phyloP scores from a whole-genome alignment of 30 jellyfish, hydroid and myxozoan genomes.

The Aurelia aurita region DNA sequence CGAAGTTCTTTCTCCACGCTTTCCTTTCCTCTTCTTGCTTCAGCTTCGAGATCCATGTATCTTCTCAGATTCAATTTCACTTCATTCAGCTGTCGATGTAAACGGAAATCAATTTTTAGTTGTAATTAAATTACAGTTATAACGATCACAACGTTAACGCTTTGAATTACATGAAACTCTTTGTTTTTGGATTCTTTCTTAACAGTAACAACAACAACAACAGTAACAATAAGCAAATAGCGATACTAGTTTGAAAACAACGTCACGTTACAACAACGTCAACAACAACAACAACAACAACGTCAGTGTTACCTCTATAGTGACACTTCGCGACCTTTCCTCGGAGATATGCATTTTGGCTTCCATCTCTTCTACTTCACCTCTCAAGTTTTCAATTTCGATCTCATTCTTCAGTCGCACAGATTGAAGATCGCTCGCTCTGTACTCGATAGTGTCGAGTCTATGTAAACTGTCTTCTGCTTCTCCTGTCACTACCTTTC shows the following conservation, averaged over 20 bases:
- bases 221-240: too few species aligned
- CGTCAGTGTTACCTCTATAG: constrained; percentile 25
- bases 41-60: constrained; percentile 69
- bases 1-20: constrained; percentile 65
- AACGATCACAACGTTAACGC: too few species aligned
- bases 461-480: constrained; percentile 45
- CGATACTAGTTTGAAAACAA: too few species aligned
- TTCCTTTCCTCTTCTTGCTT: constrained; percentile 44
- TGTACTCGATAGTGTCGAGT: constrained; percentile 42
- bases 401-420: constrained; percentile 59
- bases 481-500: constrained; percentile 53
- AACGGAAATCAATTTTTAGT: not conserved
- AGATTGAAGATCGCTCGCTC: constrained; percentile 43
- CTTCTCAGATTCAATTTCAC: constrained; percentile 40
- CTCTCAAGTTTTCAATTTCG: constrained; percentile 61
- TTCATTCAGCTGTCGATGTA: constrained; percentile 45
- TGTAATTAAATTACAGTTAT: too few species aligned
- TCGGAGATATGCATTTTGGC: constrained; percentile 39
- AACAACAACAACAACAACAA: too few species aligned
- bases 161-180: too few species aligned
- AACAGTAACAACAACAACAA: too few species aligned
- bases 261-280: too few species aligned
- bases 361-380: constrained; percentile 68
- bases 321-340: constrained; percentile 46
- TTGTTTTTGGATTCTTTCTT: too few species aligned